phyloP scores from a whole-genome alignment of 1,140 invertebrate genomes.

The Zaprionus gabonicus region DNA sequence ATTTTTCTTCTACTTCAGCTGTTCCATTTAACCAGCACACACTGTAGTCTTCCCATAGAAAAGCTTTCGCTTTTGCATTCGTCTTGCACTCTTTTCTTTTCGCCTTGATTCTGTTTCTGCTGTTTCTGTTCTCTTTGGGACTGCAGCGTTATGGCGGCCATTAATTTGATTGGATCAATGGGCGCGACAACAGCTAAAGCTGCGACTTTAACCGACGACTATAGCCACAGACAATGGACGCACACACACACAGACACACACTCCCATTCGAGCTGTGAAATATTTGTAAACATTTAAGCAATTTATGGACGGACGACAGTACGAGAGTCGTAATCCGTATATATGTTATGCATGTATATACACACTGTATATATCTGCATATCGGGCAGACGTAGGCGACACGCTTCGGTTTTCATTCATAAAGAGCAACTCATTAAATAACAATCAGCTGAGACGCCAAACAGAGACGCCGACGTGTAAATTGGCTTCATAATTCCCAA shows the following conservation, averaged over 20 bases:
- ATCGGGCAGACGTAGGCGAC: conserved; percentile 46
- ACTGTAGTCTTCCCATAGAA: conserved; percentile 63
- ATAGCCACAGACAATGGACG: conserved; percentile 22
- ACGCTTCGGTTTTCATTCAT: conserved; percentile 59
- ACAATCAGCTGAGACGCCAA: conserved; percentile 75
- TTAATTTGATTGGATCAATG: conserved; percentile 81
- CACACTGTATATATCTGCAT: conserved; percentile 24
- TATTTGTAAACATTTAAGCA: conserved; percentile 81
- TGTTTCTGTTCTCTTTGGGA: conserved; percentile 41
- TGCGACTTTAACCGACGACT: conserved; percentile 27
- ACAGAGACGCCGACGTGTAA: conserved; percentile 78
- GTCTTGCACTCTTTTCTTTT: conserved; percentile 15
- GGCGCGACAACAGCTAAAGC: conserved; percentile 66
- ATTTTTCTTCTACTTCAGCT: neutral
- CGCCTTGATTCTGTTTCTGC: conserved; percentile 15
- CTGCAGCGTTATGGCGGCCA: conserved; percentile 66
- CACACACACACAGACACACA: conserved; percentile 22
- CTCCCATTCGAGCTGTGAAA: conserved; percentile 61
- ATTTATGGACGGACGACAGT: conserved; percentile 56
- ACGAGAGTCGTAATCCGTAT: conserved; percentile 31
- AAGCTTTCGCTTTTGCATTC: conserved; percentile 51
- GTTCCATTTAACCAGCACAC: conserved; percentile 11
- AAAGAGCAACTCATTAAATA: conserved; percentile 78
- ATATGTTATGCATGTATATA: neutral
- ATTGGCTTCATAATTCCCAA: conserved; percentile 61